Evolutionary conservation across 1,140 invertebrate species (phyloP), one percentile per base, ranked within the genome.

Genomic region (Ctenoplectra terminalis): DNA sequence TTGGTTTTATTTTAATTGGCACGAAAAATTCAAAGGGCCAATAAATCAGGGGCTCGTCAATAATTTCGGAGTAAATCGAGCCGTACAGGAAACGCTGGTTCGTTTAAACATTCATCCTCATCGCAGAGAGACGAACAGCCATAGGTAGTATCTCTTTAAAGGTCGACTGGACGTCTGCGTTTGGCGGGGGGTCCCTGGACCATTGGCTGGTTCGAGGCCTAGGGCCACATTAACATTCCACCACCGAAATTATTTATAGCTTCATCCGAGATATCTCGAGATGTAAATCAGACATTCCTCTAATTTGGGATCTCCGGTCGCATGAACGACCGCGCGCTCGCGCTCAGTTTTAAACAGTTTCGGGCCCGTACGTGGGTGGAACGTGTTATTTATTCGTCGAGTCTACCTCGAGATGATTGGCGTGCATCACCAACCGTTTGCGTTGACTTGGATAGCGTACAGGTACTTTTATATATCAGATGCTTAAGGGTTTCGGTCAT

Each of bases 191-290:
- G 85, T 88, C 86, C 83, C 56, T 85, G 83, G 83, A 84, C 84
- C 85, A 75, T 88, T 81, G 82, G 86, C 83, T 87, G 88, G 84
- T 87, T 90, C 89, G 72, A 77, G 84, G 77, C 85, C 88, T 84
- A 88, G 86, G 86, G 78, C 76, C 89, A 88, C 88, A 92, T 92
- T 92, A 91, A 91, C 90, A 91, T 91, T 91, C 91, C 91, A 91
- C 78, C 89, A 89, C 87, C 81, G 80, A 91, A 91, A 92, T 92
- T 92, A 92, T 92, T 92, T 92, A 92, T 92, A 92, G 91, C 91
- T 92, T 92, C 90, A 92, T 92, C 86, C 90, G 89, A 89, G 89
- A 87, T 87, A 91, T 92, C 88, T 89, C 86, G 88, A 91, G 90
- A 92, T 91, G 90, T 90, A 92, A 92, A 92, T 90, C 89, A 91